These are phyloP conservation scores for Phasianus colchicus DNA, from an alignment of 2,113 vertebrate species.

Conservation along the genomic window DNA sequence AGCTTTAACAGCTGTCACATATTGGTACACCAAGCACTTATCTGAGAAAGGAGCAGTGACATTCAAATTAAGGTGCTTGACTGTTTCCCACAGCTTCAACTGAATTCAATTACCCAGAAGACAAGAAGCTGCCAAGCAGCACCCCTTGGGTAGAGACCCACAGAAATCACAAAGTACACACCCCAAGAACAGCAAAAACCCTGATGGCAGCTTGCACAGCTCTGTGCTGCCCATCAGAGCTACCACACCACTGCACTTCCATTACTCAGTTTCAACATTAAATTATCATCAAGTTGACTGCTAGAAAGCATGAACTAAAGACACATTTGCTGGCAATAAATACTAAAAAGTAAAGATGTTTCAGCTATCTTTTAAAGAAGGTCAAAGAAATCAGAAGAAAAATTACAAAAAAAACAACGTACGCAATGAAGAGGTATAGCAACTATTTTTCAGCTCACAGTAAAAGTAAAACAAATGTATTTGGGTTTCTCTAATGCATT, in stretches of 20 bases:
- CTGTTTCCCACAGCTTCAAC: not conserved
- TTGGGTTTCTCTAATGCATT: not conserved
- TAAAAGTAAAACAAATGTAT: not conserved
- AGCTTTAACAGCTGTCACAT: not conserved
- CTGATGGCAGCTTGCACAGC: rapidly evolving
- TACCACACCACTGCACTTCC: rapidly evolving
- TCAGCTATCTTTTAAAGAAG: not conserved
- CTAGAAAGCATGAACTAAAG: not conserved
- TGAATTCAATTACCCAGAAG: not conserved
- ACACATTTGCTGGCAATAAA: not conserved
- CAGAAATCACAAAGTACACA: rapidly evolving
- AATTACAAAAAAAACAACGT: not conserved
- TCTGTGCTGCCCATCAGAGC: not conserved
- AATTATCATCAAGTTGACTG: not conserved
- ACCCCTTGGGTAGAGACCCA: not conserved
- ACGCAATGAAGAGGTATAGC: not conserved
- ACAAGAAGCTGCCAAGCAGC: not conserved
- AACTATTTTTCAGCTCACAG: not conserved
- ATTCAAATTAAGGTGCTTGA: not conserved
- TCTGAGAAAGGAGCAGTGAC: not conserved
- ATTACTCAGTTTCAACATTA: not conserved
- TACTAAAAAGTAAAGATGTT: not conserved
- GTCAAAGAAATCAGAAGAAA: not conserved
- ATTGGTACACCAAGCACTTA: not conserved
- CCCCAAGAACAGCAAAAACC: not conserved